Percentiles rank a stretch among this genome's conserved stretches.
These are phyloP conservation scores for Deilephila porcellus DNA, from an alignment of 2,888 invertebrate genomes.

Conservation along the genomic window DNA sequence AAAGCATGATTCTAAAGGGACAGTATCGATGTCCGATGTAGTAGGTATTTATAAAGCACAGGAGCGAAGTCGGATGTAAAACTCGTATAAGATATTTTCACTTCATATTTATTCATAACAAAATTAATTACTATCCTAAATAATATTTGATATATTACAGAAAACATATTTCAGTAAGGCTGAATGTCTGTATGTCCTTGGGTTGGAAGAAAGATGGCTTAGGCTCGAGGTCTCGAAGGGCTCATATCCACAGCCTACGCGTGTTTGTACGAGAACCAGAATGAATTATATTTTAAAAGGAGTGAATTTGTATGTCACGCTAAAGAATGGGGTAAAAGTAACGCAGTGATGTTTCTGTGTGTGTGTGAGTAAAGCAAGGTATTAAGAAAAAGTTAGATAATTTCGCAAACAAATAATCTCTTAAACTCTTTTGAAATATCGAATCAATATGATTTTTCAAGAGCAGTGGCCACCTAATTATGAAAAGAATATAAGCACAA, in stretches of 20 bases:
- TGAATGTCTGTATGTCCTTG: slow-evolving; percentile 33
- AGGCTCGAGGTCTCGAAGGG: slow-evolving; percentile 13
- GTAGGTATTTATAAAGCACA: no score
- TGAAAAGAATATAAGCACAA: no score
- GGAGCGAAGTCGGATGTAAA: no score
- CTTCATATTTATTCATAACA: background rate
- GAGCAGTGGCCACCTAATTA: no score
- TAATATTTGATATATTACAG: slow-evolving; percentile 12
- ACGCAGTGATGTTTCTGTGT: background rate
- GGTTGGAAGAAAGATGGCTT: slow-evolving; percentile 16
- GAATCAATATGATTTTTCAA: no score
- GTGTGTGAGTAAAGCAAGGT: background rate
- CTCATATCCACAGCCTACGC: slow-evolving; percentile 5
- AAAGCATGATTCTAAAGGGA: no score
- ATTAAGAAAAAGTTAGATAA: background rate
- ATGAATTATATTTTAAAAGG: slow-evolving; percentile 18
- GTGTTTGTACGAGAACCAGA: slow-evolving; percentile 6
- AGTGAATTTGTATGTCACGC: slow-evolving; percentile 16
- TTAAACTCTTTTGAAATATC: background rate
- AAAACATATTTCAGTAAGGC: background rate
- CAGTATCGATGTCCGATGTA: no score
- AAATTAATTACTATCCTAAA: background rate
- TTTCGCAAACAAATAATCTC: background rate
- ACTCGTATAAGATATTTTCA: no score
- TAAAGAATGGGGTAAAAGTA: slow-evolving; percentile 9